phyloP scores from a whole-genome alignment of 1,140 invertebrate species.

The Gryllus bimaculatus region DNA sequence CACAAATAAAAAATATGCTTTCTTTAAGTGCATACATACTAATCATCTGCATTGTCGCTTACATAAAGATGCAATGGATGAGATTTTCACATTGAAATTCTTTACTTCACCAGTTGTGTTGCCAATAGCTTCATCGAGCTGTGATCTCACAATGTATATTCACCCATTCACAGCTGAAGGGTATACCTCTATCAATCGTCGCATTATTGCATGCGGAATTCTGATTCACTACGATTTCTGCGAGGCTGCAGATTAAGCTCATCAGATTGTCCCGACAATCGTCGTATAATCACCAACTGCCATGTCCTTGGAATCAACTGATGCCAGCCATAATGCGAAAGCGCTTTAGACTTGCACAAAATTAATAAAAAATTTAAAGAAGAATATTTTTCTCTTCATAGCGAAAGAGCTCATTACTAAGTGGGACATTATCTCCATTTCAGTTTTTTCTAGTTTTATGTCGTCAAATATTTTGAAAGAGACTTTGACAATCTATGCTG shows the following conservation, averaged over 20 bases:
- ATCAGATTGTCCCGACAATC: constrained; percentile 37
- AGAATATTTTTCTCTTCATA: too few species aligned
- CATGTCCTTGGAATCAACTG: constrained; percentile 42
- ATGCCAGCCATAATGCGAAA: not conserved
- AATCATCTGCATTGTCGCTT: not conserved
- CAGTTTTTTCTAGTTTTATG: too few species aligned
- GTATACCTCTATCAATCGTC: constrained; percentile 46
- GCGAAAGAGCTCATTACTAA: too few species aligned
- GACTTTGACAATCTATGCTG: too few species aligned
- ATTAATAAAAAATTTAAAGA: too few species aligned
- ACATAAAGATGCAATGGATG: constrained; percentile 45
- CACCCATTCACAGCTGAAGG: constrained; percentile 60
- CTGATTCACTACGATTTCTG: constrained; percentile 55
- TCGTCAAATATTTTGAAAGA: too few species aligned
- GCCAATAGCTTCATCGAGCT: constrained; percentile 51
- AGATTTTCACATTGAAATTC: constrained; percentile 46
- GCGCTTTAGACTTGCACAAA: too few species aligned
- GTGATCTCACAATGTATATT: constrained; percentile 52
- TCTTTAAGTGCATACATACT: too few species aligned
- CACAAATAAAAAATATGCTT: too few species aligned
- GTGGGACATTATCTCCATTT: too few species aligned
- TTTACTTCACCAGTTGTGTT: constrained; percentile 36
- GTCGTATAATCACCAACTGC: constrained; percentile 50
- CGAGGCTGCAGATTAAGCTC: constrained; percentile 42
- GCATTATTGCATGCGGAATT: constrained; percentile 42